Base-by-base conservation (phyloP, 2,113 vertebrate species). In the Shinisaurus crocodilurus region DNA sequence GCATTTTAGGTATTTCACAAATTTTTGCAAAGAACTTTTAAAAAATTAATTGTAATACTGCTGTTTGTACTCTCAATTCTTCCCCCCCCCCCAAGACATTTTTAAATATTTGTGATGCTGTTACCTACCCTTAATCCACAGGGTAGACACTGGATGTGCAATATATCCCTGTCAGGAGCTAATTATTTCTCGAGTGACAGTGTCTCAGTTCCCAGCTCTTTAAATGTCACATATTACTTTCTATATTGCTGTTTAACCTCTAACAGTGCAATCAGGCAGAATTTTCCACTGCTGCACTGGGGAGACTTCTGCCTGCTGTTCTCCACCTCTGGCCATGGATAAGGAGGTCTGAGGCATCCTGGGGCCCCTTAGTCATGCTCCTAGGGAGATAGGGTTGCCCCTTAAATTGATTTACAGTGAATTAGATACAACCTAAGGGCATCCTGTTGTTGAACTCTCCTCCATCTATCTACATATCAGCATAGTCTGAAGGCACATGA, bases 61-160 rank as follows among this genome's bases (percentile, higher is more conserved):
- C 0, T 34, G 2, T 32, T 29, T 1, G 0, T 37, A 57, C 5
- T 1, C 2, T 0, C 6, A 13, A 40, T 54, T 54, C 20, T 86
- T n/a, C n/a, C n/a, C n/a, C 37, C 50, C 74, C 40, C 12, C 37
- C 23, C 32, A 3, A 40, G 82, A 3, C 0, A 0, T 0, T 5
- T 3, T 16, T 32, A 75, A 23, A 45, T 77, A 25, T 69, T 32
- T 69, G 27, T 69, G 9, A 69, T 69, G 67, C 27, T 69, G 5
- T 69, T 70, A 10, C 9, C 69, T 34, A 29, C 69, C 37, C 1
- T 34, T n/a, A 34, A 10, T n/a, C 29, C 32, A 54, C 48, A 34
- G 13, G 9, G 34, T 76, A 40, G 5, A n/a, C 32, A 40, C n/a
- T 50, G 77, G 29, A 43, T 27, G 32, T 32, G 77, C 12, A 34